Base-by-base conservation (phyloP, 1,140 invertebrate genomes). In the Eumaeus atala region DNA sequence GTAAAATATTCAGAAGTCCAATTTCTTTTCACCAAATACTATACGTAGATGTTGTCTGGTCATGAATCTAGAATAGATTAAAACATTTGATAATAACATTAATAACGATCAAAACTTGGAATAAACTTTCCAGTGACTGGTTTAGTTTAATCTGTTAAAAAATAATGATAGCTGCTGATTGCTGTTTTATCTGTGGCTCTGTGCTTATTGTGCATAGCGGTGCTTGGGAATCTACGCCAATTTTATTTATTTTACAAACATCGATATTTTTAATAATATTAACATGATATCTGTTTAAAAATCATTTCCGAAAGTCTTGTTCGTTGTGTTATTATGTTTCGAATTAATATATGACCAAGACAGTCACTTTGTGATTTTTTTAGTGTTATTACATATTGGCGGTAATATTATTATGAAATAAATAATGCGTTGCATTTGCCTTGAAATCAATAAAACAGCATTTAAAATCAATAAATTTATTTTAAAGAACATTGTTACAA, bases 181-280 rank as follows among this genome's bases (percentile, higher is more conserved):
- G 21, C 21, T 28, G 21, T 28, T 2, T 28, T 28, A 6, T 28
- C 21, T 28, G 21, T 28, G 21, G 21, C 6, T 48, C 21, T 33
- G 33, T 36, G 18, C 48, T 34, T 50, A 12, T 34, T 50, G 21
- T 66, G 67, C 70, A 80, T 82, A 75, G 75, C 77, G 74, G 72
- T 77, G 81, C 77, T 81, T 75, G 74, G 70, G 73, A 68, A 74
- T 65, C 66, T 72, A 73, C 70, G 70, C 67, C 69, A 64, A 64
- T 64, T 67, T 69, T 71, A 44, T 64, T 77, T 77, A 72, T 66
- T 70, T 72, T 56, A 49, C 64, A 67, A 71, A 65, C 61, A 64
- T 75, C 72, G 67, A 74, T 72, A 58, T 58, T 57, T 70, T 52
- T 66, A 59, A 52, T 37, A 59, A 53, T 58, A 55, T 51, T 57